phyloP scores from a whole-genome alignment of 1,140 invertebrate genomes.

The Gonioctena quinquepunctata region DNA sequence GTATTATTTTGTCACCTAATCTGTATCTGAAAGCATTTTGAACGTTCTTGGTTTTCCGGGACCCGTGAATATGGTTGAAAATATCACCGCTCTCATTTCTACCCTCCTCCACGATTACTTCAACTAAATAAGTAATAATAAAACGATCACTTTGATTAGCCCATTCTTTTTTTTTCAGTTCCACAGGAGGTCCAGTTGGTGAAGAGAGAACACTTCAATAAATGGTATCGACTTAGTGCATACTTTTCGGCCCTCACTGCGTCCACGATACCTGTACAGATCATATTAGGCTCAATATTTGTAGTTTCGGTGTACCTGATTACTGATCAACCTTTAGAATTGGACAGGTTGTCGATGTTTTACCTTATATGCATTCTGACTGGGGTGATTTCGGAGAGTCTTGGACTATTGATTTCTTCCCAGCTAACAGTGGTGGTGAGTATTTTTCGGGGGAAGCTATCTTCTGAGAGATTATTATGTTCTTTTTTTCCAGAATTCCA shows the following conservation, averaged over 20 bases:
- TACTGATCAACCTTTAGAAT: constrained; percentile 84
- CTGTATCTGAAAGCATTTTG: no score
- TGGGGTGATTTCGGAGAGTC: constrained; percentile 74
- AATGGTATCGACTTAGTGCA: constrained; percentile 89
- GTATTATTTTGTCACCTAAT: no score
- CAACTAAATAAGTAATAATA: no score
- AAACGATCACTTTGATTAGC: no score
- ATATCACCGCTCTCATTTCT: no score
- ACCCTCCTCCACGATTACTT: no score
- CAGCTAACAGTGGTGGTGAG: constrained; percentile 73
- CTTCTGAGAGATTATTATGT: no score
- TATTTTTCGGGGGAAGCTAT: no score
- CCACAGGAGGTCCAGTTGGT: constrained; percentile 84
- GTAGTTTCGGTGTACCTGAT: constrained; percentile 81
- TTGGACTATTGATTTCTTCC: constrained; percentile 73
- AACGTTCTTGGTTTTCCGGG: no score
- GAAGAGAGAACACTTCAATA: constrained; percentile 90
- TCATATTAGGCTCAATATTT: constrained; percentile 78
- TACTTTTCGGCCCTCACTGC: constrained; percentile 87
- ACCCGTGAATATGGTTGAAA: no score
- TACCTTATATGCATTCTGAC: constrained; percentile 69
- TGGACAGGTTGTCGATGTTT: constrained; percentile 72
- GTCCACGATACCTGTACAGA: constrained; percentile 71
- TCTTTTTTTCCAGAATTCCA: constrained; percentile 69
- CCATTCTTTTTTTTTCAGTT: constrained; percentile 71